Percentiles rank a stretch among this genome's conserved stretches.
phyloP scores from a whole-genome alignment of 2,888 invertebrate genomes.

The Ennomos fuscantarius region DNA sequence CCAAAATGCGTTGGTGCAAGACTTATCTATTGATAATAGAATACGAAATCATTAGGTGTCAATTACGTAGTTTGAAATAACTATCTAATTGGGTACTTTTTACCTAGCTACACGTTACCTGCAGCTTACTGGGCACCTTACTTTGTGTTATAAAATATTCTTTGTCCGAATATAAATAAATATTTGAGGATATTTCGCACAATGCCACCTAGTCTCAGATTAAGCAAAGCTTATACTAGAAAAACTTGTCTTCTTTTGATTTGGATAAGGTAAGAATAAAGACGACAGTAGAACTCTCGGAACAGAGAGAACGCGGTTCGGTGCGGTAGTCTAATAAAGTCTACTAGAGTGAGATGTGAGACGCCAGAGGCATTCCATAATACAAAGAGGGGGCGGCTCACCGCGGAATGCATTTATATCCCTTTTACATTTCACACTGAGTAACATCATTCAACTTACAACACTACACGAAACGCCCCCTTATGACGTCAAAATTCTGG shows the following conservation, averaged over 20 bases:
- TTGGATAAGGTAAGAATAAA: too few species aligned
- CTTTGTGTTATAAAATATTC: too few species aligned
- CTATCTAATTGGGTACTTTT: neutral
- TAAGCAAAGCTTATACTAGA: too few species aligned
- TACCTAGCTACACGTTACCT: neutral
- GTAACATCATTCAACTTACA: conserved; percentile 47
- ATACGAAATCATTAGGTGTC: too few species aligned
- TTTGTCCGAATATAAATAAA: too few species aligned
- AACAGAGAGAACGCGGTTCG: conserved; percentile 14
- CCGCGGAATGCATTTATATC: conserved; percentile 74
- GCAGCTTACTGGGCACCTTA: too few species aligned
- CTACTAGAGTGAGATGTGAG: conserved; percentile 46
- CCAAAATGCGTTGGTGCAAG: conserved; percentile 10
- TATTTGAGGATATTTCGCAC: too few species aligned
- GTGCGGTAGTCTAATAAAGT: too few species aligned
- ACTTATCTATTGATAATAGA: neutral
- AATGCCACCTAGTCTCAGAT: too few species aligned
- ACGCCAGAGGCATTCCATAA: conserved; percentile 55
- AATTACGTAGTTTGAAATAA: neutral
- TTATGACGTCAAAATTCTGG: conserved; percentile 15
- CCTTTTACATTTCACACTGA: conserved; percentile 64
- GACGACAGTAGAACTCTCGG: too few species aligned
- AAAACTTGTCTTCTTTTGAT: too few species aligned
- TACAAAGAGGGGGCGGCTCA: conserved; percentile 56
- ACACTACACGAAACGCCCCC: conserved; percentile 30